Evolutionary conservation across 1,140 invertebrate genomes (phyloP), one percentile per base, ranked within the genome.

Genomic region (Charaxes varanes): DNA sequence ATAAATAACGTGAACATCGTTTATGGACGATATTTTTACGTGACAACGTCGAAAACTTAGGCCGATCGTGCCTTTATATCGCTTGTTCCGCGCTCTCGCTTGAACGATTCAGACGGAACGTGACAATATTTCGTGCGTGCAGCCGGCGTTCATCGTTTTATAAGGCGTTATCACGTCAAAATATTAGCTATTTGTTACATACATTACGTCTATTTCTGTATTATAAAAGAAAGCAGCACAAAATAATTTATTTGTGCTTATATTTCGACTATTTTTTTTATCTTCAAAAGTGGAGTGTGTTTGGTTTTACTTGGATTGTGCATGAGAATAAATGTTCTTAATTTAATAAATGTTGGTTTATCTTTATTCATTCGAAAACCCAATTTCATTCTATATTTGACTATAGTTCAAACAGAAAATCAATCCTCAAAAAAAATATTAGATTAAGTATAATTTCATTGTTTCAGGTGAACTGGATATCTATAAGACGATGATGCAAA

Each of bases 381-480:
- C 7, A 11, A 16, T 14, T 27, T 23, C 37, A 12, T 15, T 21
- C 15, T 5, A 4, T 6, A 13, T 27, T n/a, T n/a, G n/a, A n/a
- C n/a, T n/a, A n/a, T n/a, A n/a, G n/a, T n/a, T n/a, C n/a, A n/a
- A n/a, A n/a, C n/a, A n/a, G n/a, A n/a, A n/a, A n/a, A n/a, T n/a
- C n/a, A n/a, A n/a, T n/a, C n/a, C n/a, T n/a, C n/a, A 37, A 33
- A 34, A 42, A 38, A 34, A 46, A 12, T 22, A 30, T 34, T 34
- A 21, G 16, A 13, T n/a, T n/a, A n/a, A n/a, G 26, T 24, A 36
- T 24, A 42, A 43, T 43, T 62, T 76, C 53, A 49, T 81, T 83
- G 79, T 83, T 83, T 21, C 79, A 83, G 79, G 79, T 79, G 76
- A 83, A 43, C 60, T 76, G 66, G 76, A 80, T 62, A 79, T 76